These are phyloP conservation scores for Nemopilema nomurai DNA, from an alignment of 30 jellyfish, hydroid and myxozoan genomes.

Conservation along the genomic window DNA sequence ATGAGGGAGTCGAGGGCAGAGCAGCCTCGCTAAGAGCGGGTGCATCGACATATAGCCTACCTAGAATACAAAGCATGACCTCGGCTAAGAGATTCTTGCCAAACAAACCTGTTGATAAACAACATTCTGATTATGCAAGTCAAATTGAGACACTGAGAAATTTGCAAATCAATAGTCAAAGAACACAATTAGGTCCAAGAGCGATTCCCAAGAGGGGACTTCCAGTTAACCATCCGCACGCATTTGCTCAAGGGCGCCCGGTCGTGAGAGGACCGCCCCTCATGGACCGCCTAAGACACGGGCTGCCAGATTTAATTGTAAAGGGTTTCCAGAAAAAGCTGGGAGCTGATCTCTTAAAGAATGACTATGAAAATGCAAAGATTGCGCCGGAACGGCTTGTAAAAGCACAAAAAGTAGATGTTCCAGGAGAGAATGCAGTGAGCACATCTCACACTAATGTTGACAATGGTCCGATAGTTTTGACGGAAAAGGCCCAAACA, in stretches of 20 bases:
- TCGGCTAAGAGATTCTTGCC: slow-evolving; percentile 12
- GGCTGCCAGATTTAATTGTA: neutral
- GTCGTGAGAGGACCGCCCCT: slow-evolving; percentile 23
- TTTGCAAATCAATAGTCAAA: neutral
- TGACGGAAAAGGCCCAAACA: slow-evolving; percentile 39
- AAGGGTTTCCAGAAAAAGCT: neutral
- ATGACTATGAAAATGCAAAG: neutral
- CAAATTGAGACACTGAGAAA: neutral
- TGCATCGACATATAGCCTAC: neutral
- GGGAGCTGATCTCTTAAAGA: neutral
- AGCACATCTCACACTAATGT: neutral
- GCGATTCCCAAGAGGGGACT: neutral
- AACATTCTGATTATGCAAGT: neutral
- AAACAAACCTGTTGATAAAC: neutral
- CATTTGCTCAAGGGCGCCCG: neutral
- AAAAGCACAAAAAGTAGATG: neutral
- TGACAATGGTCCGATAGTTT: slow-evolving; percentile 4
- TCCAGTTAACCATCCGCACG: neutral
- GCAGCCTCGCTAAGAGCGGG: neutral
- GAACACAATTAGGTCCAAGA: neutral
- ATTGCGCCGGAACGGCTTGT: neutral
- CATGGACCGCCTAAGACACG: slow-evolving; percentile 28
- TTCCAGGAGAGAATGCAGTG: neutral
- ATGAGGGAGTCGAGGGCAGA: neutral
- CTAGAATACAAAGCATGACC: neutral